phyloP scores from a whole-genome alignment of 1,140 invertebrate genomes.

The Hypsibius dujardini region DNA sequence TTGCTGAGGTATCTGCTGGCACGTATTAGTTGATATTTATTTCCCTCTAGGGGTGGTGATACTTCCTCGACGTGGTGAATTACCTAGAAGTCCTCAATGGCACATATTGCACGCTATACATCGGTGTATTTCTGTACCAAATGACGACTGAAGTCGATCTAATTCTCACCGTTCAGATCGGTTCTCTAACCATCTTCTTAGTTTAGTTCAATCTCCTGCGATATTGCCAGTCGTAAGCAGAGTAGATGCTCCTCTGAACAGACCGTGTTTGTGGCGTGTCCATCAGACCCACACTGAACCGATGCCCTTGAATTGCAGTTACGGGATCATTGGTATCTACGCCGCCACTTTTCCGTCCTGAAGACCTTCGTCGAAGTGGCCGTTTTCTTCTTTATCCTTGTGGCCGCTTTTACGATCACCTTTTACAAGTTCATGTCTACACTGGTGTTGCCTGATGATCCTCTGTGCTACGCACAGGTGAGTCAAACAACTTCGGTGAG shows the following conservation, averaged over 20 bases:
- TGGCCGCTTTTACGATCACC: constrained; percentile 37
- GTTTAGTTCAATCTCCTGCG: constrained; percentile 38
- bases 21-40: too few species aligned
- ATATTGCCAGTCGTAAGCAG: constrained; percentile 25
- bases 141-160: not conserved
- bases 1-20: too few species aligned
- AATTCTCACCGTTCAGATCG: constrained; percentile 32
- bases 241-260: too few species aligned
- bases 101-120: not conserved
- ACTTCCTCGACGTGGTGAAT: not conserved
- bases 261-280: too few species aligned
- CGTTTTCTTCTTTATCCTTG: constrained; percentile 38
- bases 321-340: constrained; percentile 39
- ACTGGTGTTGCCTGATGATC: not conserved
- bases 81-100: not conserved
- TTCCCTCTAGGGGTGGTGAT: not conserved
- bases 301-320: constrained; percentile 28
- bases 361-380: constrained; percentile 38
- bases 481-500: too few species aligned
- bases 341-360: constrained; percentile 40
- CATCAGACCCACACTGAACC: constrained; percentile 3
- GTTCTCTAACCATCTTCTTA: constrained; percentile 35
- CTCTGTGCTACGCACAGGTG: too few species aligned
- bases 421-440: constrained; percentile 36
- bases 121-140: not conserved